phyloP scores from a whole-genome alignment of 2,888 invertebrate genomes.

The Seira ritae region DNA sequence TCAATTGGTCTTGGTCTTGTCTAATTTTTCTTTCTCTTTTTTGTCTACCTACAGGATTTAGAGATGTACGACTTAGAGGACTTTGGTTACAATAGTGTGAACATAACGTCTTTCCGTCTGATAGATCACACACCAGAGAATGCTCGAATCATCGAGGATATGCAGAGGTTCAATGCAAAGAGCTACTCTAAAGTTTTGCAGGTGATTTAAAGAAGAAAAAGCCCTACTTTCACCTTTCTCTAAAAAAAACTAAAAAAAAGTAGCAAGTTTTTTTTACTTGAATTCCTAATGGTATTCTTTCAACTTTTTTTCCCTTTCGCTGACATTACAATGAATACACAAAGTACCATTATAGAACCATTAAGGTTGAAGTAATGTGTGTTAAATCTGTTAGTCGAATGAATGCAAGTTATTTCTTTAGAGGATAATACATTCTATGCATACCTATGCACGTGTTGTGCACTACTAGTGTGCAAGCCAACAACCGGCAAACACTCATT shows the following conservation, averaged over 20 bases:
- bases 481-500: too few relatives aligned
- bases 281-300: neutral
- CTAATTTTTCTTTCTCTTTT: constrained; percentile 31
- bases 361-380: constrained; percentile 22
- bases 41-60: constrained; percentile 81
- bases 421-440: neutral
- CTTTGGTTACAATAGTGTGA: constrained; percentile 95
- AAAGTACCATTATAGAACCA: constrained; percentile 5
- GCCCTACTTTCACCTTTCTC: constrained; percentile 6
- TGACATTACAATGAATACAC: neutral
- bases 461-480: too few relatives aligned
- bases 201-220: constrained; percentile 74
- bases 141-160: constrained; percentile 85
- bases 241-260: neutral
- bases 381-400: neutral
- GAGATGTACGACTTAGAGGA: constrained; percentile 92
- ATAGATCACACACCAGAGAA: constrained; percentile 86
- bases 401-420: neutral
- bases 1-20: too few relatives aligned
- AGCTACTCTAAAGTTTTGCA: constrained; percentile 82
- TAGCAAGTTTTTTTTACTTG: neutral
- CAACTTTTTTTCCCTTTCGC: neutral
- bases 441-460: too few relatives aligned
- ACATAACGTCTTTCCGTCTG: constrained; percentile 95
- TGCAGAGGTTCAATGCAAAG: constrained; percentile 92